Evolutionary conservation across 2,888 invertebrate species (phyloP).

Genomic region (Scaptomyza polygonia): DNA sequence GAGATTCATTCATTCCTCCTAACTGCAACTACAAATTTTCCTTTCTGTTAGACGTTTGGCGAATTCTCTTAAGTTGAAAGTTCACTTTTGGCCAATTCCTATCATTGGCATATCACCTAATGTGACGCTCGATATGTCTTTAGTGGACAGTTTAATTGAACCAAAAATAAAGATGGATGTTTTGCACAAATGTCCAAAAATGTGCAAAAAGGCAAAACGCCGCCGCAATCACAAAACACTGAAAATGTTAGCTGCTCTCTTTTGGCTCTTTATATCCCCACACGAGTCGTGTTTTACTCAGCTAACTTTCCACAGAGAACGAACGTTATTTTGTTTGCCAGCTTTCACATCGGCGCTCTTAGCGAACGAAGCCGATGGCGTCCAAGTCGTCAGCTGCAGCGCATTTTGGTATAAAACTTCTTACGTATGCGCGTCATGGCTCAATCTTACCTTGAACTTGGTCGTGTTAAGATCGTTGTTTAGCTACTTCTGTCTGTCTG

Average conservation of each 20-base stretch:
- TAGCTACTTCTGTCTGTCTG: background rate
- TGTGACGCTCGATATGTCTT: conserved; percentile 50
- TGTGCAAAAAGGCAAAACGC: conserved; percentile 7
- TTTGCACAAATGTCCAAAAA: conserved; percentile 44
- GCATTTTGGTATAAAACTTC: conserved; percentile 82
- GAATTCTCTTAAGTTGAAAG: conserved; percentile 7
- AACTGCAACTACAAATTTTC: too few relatives aligned
- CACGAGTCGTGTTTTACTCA: conserved; percentile 35
- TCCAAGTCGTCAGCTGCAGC: conserved; percentile 21
- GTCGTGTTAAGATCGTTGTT: conserved; percentile 73
- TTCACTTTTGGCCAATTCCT: conserved; percentile 41
- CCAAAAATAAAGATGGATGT: conserved; percentile 33
- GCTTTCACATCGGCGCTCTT: conserved; percentile 74
- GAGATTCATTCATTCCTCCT: too few relatives aligned
- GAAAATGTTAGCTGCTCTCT: conserved; percentile 38
- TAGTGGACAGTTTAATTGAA: conserved; percentile 67
- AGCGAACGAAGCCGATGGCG: conserved; percentile 13
- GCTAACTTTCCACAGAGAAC: conserved; percentile 66
- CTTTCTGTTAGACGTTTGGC: background rate
- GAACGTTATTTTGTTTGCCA: conserved; percentile 10
- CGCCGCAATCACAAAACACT: conserved; percentile 15
- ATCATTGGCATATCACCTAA: conserved; percentile 21
- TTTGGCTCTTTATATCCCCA: conserved; percentile 57
- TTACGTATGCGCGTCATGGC: conserved; percentile 84
- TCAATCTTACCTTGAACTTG: conserved; percentile 85